phyloP scores from a whole-genome alignment of 2,797 vertebrate species.

The Catharus ustulatus region DNA sequence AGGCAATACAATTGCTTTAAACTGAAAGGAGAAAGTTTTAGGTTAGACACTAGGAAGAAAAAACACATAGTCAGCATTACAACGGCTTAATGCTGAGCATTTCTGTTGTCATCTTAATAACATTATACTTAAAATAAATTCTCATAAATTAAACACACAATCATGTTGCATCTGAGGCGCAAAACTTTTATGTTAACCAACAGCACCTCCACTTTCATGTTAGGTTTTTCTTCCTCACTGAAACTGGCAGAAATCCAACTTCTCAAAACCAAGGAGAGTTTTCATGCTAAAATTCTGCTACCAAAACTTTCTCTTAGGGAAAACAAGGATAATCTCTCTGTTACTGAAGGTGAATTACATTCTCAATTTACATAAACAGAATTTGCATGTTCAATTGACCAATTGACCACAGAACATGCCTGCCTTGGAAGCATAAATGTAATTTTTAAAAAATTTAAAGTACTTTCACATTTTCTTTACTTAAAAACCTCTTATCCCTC shows the following conservation, averaged over 20 bases:
- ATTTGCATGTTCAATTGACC: neutral
- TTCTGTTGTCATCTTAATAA: neutral
- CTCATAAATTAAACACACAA: neutral
- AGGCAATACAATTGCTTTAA: neutral
- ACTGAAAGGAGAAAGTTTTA: neutral
- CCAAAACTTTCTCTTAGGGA: neutral
- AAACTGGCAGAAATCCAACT: neutral
- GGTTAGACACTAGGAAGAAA: neutral
- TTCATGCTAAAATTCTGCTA: neutral
- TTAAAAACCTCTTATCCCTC: rapidly evolving
- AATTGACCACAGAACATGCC: neutral
- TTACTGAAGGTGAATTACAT: neutral
- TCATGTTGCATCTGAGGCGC: neutral
- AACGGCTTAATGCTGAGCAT: neutral
- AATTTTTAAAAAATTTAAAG: neutral
- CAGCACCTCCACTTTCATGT: neutral
- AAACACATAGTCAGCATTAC: neutral
- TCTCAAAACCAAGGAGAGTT: rapidly evolving
- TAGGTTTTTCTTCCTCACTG: neutral
- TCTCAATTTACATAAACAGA: neutral
- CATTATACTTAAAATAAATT: neutral
- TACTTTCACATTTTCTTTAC: neutral
- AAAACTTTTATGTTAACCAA: neutral
- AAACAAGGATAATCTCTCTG: neutral
- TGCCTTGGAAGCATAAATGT: neutral